Evolutionary conservation across 1,140 invertebrate genomes (phyloP).

Genomic region (Drosophila serrata): DNA sequence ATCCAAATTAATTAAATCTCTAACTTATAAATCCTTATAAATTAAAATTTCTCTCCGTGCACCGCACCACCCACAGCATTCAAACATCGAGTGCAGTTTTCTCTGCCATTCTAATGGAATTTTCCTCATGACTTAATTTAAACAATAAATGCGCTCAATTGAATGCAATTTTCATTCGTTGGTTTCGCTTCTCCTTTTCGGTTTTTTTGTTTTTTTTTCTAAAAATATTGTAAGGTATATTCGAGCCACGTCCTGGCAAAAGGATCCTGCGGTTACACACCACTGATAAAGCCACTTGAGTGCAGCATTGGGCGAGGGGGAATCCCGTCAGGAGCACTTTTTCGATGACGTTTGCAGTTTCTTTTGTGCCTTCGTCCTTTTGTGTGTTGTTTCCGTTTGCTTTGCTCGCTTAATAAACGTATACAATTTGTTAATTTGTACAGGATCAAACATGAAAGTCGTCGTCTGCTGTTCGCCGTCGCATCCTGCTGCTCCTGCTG

Average conservation of each 20-base stretch:
- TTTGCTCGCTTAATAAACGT: constrained; percentile 81
- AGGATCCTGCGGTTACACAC: constrained; percentile 62
- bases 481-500: constrained; percentile 1
- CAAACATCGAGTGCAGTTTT: constrained; percentile 63
- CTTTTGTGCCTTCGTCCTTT: constrained; percentile 59
- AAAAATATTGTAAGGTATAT: constrained; percentile 73
- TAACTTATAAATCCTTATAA: neutral
- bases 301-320: constrained; percentile 76
- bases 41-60: constrained; percentile 6
- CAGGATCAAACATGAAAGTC: constrained; percentile 78
- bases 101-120: constrained; percentile 80
- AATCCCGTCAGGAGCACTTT: constrained; percentile 40
- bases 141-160: constrained; percentile 84
- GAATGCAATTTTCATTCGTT: constrained; percentile 81
- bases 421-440: constrained; percentile 83
- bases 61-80: constrained; percentile 24
- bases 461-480: constrained; percentile 21
- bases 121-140: constrained; percentile 83
- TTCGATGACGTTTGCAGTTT: constrained; percentile 82
- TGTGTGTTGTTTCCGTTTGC: constrained; percentile 75
- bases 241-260: constrained; percentile 59
- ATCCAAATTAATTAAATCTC: neutral
- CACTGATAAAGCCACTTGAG: constrained; percentile 84
- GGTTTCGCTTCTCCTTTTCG: constrained; percentile 47
- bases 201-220: constrained; percentile 30